A percentile compares a stretch with the other conserved stretches of the same genome.
Conservation (phyloP, 2,888 invertebrate genomes). For the Amorpha juglandis region DNA sequence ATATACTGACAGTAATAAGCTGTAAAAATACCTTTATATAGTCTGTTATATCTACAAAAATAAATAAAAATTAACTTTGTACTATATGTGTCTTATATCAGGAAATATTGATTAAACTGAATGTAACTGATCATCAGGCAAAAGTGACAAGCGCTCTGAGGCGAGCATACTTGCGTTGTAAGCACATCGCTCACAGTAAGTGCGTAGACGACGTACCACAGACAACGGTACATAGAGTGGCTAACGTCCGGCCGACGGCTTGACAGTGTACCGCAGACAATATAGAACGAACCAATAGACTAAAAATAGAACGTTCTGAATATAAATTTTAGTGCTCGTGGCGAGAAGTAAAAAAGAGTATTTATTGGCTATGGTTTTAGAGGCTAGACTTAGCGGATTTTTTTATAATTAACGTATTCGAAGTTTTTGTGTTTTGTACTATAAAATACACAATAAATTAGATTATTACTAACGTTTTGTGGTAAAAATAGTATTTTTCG, state of each 20-base stretch:
- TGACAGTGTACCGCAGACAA: slow-evolving; percentile 36
- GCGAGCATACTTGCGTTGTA: slow-evolving; percentile 84
- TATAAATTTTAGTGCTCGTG: slow-evolving; percentile 36
- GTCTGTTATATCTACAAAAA: not conserved
- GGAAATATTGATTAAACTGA: slow-evolving; percentile 38
- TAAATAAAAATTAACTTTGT: not conserved
- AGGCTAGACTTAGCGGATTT: slow-evolving; percentile 15
- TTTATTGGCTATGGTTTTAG: slow-evolving; percentile 27
- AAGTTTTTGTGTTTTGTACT: slow-evolving; percentile 12
- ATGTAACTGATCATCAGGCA: slow-evolving; percentile 66
- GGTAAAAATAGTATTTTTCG: not conserved
- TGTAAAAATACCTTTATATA: too few relatives aligned
- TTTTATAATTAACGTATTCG: slow-evolving; percentile 1
- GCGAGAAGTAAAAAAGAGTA: slow-evolving; percentile 10
- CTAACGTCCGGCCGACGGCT: slow-evolving; percentile 40
- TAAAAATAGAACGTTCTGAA: slow-evolving; percentile 32
- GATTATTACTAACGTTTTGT: not conserved
- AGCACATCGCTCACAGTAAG: slow-evolving; percentile 84
- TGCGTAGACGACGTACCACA: slow-evolving; percentile 60
- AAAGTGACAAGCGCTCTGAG: slow-evolving; percentile 82
- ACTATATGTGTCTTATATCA: not conserved
- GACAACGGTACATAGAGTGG: slow-evolving; percentile 45
- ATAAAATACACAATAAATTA: slow-evolving; percentile 23
- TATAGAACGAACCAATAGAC: slow-evolving; percentile 42
- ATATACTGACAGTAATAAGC: too few relatives aligned